A percentile compares a stretch with the other conserved stretches of the same genome.
Evolutionary conservation across 2,888 invertebrate species (phyloP).

Genomic region (Marronus borbonicus): DNA sequence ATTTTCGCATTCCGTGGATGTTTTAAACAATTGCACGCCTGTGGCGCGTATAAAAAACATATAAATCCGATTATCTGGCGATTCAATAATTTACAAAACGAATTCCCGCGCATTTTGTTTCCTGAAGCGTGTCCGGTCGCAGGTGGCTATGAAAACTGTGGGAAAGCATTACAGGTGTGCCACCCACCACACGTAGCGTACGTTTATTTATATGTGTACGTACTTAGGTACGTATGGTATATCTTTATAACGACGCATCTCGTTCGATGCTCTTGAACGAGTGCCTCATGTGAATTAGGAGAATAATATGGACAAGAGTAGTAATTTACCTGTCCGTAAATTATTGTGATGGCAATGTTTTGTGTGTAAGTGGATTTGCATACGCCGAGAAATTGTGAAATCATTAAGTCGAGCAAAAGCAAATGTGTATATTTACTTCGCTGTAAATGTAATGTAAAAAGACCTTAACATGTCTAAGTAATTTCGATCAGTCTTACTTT

Average conservation of each 20-base stretch:
- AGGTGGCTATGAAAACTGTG: conserved; percentile 61
- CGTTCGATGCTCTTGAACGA: neutral
- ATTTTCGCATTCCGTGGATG: too few relatives aligned
- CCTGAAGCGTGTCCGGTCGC: conserved; percentile 59
- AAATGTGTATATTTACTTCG: too few relatives aligned
- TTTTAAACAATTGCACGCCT: neutral
- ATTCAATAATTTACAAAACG: conserved; percentile 33
- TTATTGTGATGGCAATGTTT: neutral
- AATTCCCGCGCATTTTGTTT: conserved; percentile 53
- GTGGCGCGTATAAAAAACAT: neutral
- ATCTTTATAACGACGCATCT: neutral
- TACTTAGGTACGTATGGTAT: conserved; percentile 14
- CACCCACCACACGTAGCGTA: conserved; percentile 53
- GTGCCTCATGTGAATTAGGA: conserved; percentile 40
- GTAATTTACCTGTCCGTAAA: conserved; percentile 25
- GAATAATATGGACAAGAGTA: conserved; percentile 32
- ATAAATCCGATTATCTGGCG: conserved; percentile 36
- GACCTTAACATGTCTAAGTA: too few relatives aligned
- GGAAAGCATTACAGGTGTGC: conserved; percentile 62
- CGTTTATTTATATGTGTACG: conserved; percentile 26
- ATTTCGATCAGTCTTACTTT: too few relatives aligned
- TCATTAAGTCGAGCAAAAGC: neutral
- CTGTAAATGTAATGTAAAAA: too few relatives aligned
- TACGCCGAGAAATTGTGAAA: neutral
- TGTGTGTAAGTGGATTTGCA: conserved; percentile 6